phyloP scores from a whole-genome alignment of 2,113 vertebrate genomes.

The Mus spicilegus region DNA sequence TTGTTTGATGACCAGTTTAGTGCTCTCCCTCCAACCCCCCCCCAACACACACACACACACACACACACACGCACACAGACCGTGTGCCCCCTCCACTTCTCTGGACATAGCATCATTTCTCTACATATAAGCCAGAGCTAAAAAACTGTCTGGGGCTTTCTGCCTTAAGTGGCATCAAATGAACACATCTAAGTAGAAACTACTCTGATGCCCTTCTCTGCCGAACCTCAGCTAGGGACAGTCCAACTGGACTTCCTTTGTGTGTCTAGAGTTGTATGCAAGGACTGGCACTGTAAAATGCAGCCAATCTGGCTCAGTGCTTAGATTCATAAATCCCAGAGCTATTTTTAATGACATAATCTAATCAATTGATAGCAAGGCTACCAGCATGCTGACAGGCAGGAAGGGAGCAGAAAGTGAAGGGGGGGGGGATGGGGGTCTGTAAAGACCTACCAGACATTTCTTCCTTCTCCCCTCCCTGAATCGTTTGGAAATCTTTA shows the following conservation, averaged over 20 bases:
- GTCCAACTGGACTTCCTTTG: conserved; percentile 50
- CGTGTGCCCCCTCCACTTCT: background rate
- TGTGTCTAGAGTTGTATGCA: conserved; percentile 60
- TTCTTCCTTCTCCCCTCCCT: background rate
- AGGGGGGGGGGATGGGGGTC: background rate
- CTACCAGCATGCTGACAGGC: conserved; percentile 77
- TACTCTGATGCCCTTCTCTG: background rate
- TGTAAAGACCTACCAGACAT: background rate
- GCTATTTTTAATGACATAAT: conserved; percentile 82
- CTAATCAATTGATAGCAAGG: conserved; percentile 80
- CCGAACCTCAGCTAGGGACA: background rate
- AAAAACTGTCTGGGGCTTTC: conserved; percentile 32
- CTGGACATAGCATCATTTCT: background rate
- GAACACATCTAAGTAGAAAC: conserved; percentile 9
- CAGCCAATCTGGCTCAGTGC: conserved; percentile 77
- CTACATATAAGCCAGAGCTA: background rate
- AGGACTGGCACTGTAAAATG: conserved; percentile 68
- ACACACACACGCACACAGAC: no score
- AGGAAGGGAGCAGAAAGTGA: conserved; percentile 26
- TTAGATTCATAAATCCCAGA: conserved; percentile 80
- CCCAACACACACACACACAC: no score
- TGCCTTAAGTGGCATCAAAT: conserved; percentile 44
- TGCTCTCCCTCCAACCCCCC: background rate
- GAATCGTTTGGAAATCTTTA: conserved; percentile 4
- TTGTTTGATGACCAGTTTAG: background rate